Conservation (phyloP, 2,113 vertebrate genomes). For the Passerina amoena region DNA sequence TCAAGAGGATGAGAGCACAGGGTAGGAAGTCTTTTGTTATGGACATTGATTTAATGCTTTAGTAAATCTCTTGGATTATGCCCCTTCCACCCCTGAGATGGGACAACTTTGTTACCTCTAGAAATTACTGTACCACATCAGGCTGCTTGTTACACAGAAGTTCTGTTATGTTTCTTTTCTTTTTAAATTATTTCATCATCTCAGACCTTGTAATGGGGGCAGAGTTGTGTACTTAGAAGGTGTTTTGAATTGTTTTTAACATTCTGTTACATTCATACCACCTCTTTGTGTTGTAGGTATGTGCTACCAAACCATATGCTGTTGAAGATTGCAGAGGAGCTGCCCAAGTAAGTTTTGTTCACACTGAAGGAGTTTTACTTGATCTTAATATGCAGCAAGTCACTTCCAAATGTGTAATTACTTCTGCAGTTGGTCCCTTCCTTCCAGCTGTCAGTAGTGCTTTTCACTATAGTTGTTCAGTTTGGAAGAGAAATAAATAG, state of each 20-base stretch:
- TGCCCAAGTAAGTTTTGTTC: slow-evolving; percentile 88
- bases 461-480: background rate
- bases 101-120: background rate
- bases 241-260: background rate
- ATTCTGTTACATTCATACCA: background rate
- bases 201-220: background rate
- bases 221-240: background rate
- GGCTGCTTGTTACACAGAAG: background rate
- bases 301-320: slow-evolving; percentile 96
- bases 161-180: background rate
- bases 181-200: background rate
- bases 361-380: background rate
- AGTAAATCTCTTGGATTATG: background rate
- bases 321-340: slow-evolving; percentile 89
- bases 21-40: slow-evolving; percentile 72
- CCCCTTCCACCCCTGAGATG: background rate
- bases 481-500: background rate
- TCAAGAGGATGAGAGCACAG: slow-evolving; percentile 92
- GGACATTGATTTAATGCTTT: background rate
- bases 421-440: background rate
- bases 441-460: background rate
- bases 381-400: background rate
- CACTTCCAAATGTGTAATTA: background rate
- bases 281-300: slow-evolving; percentile 76
- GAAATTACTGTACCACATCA: background rate